A percentile compares a stretch with the other conserved stretches of the same genome.
phyloP scores from a whole-genome alignment of 2,113 vertebrate genomes.

The Thermophis baileyi region DNA sequence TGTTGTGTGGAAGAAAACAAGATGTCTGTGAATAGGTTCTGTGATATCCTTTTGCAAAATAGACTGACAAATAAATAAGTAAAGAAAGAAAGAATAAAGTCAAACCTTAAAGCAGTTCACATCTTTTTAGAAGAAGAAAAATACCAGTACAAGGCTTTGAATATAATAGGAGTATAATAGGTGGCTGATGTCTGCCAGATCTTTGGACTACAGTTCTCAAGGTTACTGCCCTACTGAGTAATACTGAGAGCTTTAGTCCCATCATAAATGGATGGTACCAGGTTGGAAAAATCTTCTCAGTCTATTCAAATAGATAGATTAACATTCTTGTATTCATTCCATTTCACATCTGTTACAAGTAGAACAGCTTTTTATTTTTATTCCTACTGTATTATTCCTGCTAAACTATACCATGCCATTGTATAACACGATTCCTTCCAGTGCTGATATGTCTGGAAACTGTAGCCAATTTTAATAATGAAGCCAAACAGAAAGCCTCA shows the following conservation, averaged over 20 bases:
- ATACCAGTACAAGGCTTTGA: neutral
- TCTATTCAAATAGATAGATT: conserved; percentile 32
- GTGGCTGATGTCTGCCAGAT: neutral
- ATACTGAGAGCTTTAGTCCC: neutral
- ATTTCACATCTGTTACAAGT: conserved; percentile 11
- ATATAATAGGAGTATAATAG: neutral
- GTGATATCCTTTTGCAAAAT: neutral
- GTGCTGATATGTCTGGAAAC: neutral
- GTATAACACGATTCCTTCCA: neutral
- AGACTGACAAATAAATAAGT: neutral
- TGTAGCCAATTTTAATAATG: neutral
- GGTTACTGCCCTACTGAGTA: neutral
- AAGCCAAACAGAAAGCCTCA: neutral
- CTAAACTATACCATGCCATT: neutral
- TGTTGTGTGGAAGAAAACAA: neutral
- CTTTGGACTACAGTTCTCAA: neutral
- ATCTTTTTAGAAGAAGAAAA: neutral
- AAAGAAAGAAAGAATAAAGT: neutral
- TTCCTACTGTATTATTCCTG: neutral
- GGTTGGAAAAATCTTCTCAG: neutral
- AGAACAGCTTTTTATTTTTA: neutral
- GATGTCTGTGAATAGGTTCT: neutral
- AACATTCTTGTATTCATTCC: conserved; percentile 29
- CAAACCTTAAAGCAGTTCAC: neutral
- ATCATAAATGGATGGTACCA: neutral